Evolutionary conservation across 1,140 invertebrate genomes (phyloP), one percentile per base, ranked within the genome.

Genomic region (Drosophila repleta): DNA sequence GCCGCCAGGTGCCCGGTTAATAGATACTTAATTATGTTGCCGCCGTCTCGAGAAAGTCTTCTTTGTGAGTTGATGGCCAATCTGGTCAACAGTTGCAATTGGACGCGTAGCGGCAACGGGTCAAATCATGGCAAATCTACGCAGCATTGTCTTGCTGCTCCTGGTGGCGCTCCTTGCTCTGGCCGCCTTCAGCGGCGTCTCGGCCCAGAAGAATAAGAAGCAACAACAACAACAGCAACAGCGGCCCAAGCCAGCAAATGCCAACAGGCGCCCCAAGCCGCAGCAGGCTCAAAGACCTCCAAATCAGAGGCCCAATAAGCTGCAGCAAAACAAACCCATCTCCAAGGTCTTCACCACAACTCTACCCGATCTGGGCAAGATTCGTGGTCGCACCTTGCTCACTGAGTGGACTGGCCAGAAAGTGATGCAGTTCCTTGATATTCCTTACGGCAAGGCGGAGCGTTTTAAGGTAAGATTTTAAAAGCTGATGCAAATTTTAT

Each of bases 371-470:
- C 43, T 92, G 57, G 92, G 92, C 24, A 76, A 68, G 43, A 61
- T 92, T 5, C 75, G 82, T 3, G 91, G 91, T 8, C 78, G 80
- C 10, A 79, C 65, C 3, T 15, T 75, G 0, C 72, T 37, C 24
- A 79, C 89, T 0, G 79, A 90, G 17, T 92, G 91, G 91, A 76
- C 81, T 1, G 78, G 80, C 3, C 73, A 90, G 37, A 72, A 15
- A 6, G 75, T 92, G 26, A 78, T 79, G 51, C 84, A 92, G 60
- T 92, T 92, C 66, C 52, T 90, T 0, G 84, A 90, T 46, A 74
- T 92, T 13, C 90, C 90, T 32, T 92, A 91, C 29, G 92, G 79
- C 26, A 79, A 80, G 60, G 91, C 65, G 11, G 76, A 62, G 0
- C 75, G 92, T 10, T 92, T 92, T 52, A 90, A 80, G 82, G 81